phyloP scores from a whole-genome alignment of 2,113 vertebrate species.

The human (Homo sapiens) region GRCh38 chr3:53573501-53574000 shows the following conservation, averaged over 20 bases:
- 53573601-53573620: neutral
- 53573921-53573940: neutral
- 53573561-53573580: neutral
- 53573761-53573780: neutral
- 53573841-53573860: neutral
- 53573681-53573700: neutral
- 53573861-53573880: neutral
- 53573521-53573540: neutral
- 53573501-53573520: neutral
- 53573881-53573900: neutral
- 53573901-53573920: neutral
- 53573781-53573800: neutral
- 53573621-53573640: neutral
- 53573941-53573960: neutral
- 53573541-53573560: neutral
- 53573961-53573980: neutral
- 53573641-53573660: neutral
- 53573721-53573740: neutral
- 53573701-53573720: neutral
- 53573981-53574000: neutral
- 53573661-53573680: neutral
- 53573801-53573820: neutral
- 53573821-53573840: neutral
- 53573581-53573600: neutral
- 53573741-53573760: neutral